Evolutionary conservation across 2,797 vertebrate genomes (phyloP), one percentile per base, ranked within the genome.

Genomic region (Cryptoprocta ferox): DNA sequence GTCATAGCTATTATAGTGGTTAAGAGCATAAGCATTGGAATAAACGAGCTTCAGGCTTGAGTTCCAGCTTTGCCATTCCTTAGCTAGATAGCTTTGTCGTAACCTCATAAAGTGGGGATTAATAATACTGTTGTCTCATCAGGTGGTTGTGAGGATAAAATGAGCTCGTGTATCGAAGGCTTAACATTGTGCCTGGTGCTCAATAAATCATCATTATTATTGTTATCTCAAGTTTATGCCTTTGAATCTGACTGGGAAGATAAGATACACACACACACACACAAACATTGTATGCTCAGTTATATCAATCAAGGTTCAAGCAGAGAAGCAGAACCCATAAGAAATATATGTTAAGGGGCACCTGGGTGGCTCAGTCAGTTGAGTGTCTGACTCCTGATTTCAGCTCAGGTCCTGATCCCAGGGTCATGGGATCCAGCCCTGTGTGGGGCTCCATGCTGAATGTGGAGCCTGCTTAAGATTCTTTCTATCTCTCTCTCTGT

Each of bases 101-200:
- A 83, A 14, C 65, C 37, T 91, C n/a, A 19, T 73, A 79, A 88
- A 96, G 68, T 73, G 80, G 35, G 13, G n/a, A 56, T 82, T 91
- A 71, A 42, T 88, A n/a, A 71, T 85, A 32, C 70, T 30, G 3
- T 24, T 85, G 73, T 59, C 42, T 78, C 6, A 80, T 79, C 81
- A 87, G 39, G 50, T 94, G 88, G 28, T 83, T 48, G 50, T 95
- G 53, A 95, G 73, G 75, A 79, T 71, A 84, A 78, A 92, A 95
- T 65, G 39, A 90, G 26, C 78, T 94, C 26, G 30, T 42, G 5
- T 88, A n/a, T 79, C 86, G 35, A 89, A 79, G 88, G 10, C 37
- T 73, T 73, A 42, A 71, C 28, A 70, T 24, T 19, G 24, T 45
- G 71, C 39, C 28, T 45, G 26, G 24, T 73, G 24, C 39, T 75